Base-by-base conservation (phyloP, 1,140 invertebrate species). In the Scaptomyza pallida region DNA sequence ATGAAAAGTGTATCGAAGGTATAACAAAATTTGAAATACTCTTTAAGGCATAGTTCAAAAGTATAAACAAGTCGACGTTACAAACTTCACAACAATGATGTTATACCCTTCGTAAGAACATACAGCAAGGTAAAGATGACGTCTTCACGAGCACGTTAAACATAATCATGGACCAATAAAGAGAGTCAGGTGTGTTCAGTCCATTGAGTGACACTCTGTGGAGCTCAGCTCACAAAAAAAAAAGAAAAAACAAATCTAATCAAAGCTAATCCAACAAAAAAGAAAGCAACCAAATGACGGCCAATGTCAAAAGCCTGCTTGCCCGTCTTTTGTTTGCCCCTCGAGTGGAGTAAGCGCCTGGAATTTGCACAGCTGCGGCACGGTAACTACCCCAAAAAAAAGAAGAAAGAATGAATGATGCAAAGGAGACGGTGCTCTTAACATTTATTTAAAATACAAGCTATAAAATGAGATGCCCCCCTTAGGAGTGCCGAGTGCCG, bases 191-290 rank as follows among this genome's bases (percentile, higher is more conserved):
- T 74, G 57, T 62, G 51, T 30, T 17, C 5, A 9, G 57, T 41
- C 73, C 60, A 67, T 59, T 71, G 77, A 77, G 59, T 75, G 81
- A 75, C 81, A 85, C 81, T 74, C 71, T 74, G 72, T 13, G 71
- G 74, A 60, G 16, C 13, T 33, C 76, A 37, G 33, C 33, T n/a
- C n/a, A 30, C 63, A 70, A 83, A 72, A 64, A 78, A 67, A 69
- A 68, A 6, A 54, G n/a, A 9, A 33, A 52, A 67, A 61, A 76
- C 89, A 12, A 86, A 89, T 89, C 86, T 89, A 89, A 89, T 89
- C 86, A 89, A 86, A 89, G 81, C 80, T 89, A 89, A 89, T 89
- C 86, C 82, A 85, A 86, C 80, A 89, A 89, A 81, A 85, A 30
- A n/a, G n/a, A 30, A 8, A 30, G 5, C 6, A 30, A 79, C 80